Base-by-base conservation (phyloP, 92 coral and sea anemone genomes). In the Galaxea fascicularis region DNA sequence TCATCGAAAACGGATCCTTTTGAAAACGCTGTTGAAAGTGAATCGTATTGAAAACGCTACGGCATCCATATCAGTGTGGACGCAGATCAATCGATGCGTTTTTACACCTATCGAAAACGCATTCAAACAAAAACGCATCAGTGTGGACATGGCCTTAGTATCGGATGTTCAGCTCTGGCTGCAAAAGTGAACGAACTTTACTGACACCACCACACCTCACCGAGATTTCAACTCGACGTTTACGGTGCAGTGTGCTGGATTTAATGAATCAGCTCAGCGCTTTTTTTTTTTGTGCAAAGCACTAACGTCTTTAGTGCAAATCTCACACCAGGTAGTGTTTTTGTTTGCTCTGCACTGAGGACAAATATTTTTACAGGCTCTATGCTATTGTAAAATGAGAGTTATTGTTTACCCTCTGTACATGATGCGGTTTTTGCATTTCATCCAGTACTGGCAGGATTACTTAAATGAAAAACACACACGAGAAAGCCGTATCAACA, bases 321-420 rank as follows among this genome's bases (percentile, higher is more conserved):
- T 82, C 35, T 82, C 69, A 57, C 86, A 82, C 86, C 59, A 45
- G 8, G 68, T 9, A 56, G 71, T 82, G 78, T 82, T 82, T 80
- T 74, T 71, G 60, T 82, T 82, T 54, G 64, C 72, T 49, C 83
- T 25, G 28, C 27, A 35, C 7, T 45, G 16, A 25, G 47, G 39
- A 49, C 51, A 65, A 79, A 47, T 79, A 79, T 79, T 79, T 49
- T 45, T 20, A n/a, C 65, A 79, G 74, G 35, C n/a, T 0, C 52
- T 45, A 29, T n/a, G 35, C 24, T 51, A 49, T 66, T 79, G 84
- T 8, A 11, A 21, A 67, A 66, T 77, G 22, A 14, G 56, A 52
- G 26, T 21, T 51, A 22, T 1, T 52, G 47, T 64, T 26, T 31
- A 44, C 25, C 24, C 57, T 46, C 21, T 3, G 29, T 4, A 60